Evolutionary conservation across 2,797 vertebrate genomes (phyloP).

Genomic region (Hybognathus amarus): DNA sequence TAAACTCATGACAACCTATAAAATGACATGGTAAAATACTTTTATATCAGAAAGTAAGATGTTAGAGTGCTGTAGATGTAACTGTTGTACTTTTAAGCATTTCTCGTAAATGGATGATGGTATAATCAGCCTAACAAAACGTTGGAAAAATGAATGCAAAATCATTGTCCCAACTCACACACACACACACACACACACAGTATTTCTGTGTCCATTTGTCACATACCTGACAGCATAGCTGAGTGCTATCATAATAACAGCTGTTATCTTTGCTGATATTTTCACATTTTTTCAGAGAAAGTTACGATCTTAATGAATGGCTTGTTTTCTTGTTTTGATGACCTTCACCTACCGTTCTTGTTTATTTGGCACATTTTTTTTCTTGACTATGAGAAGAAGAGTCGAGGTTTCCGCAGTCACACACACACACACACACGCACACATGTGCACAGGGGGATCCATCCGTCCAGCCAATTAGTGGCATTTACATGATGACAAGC

Average conservation of each 20-base stretch:
- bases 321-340: constrained; percentile 2
- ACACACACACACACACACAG: background rate
- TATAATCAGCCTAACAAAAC: constrained; percentile 2
- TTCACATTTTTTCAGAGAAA: background rate
- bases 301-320: constrained; percentile 17
- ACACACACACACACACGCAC: background rate
- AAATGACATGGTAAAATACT: background rate
- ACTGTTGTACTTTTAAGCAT: background rate
- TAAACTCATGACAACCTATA: background rate
- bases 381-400: background rate
- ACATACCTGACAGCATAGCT: constrained; percentile 9
- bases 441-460: background rate
- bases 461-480: constrained; percentile 58
- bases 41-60: background rate
- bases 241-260: constrained; percentile 7
- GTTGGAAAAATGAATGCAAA: background rate
- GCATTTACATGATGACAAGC: constrained; percentile 59
- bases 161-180: background rate
- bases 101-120: background rate
- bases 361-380: background rate
- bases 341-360: background rate
- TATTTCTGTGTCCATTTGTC: background rate
- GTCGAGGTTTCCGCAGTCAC: background rate
- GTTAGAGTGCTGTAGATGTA: background rate
- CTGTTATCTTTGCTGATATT: constrained; percentile 17